Evolutionary conservation across 1,140 invertebrate genomes (phyloP), one percentile per base, ranked within the genome.

Genomic region (Phymastichus coffea): DNA sequence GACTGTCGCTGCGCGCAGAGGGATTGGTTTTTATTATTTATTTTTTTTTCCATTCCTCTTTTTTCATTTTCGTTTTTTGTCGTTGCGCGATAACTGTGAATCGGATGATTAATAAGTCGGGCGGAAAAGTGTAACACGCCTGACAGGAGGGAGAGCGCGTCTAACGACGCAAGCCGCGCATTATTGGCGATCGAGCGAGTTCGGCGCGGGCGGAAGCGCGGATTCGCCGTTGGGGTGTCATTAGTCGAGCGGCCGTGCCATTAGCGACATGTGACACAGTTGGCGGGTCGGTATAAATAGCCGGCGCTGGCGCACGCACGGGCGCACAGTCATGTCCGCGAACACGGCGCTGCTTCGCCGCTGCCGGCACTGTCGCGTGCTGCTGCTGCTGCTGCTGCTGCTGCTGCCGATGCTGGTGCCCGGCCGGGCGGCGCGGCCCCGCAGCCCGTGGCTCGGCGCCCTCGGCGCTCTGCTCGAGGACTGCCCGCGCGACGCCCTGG

Each of bases 181-280:
- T 40, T 3, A 52, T 52, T 52, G 40, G 23, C 19, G 22, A 4
- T 47, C 47, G 26, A 33, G n/a, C n/a, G 23, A 8, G n/a, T 8
- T 19, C 26, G 4, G 25, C 44, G 17, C 26, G 9, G 15, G 4
- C 28, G 26, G 47, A 0, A 12, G n/a, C n/a, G n/a, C n/a, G n/a
- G n/a, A n/a, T n/a, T n/a, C n/a, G n/a, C n/a, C n/a, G n/a, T n/a
- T n/a, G n/a, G n/a, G n/a, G n/a, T n/a, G n/a, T n/a, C n/a, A n/a
- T n/a, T n/a, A n/a, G n/a, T n/a, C n/a, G n/a, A n/a, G n/a, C n/a
- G n/a, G n/a, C n/a, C n/a, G n/a, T n/a, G n/a, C n/a, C n/a, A n/a
- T n/a, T n/a, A n/a, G n/a, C n/a, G n/a, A n/a, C n/a, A n/a, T n/a
- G 1, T 26, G 57, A 33, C 48, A 46, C 57, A 37, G 28, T 59